These are phyloP conservation scores for Lochmaea crataegi DNA, from an alignment of 2,888 invertebrate species.

Conservation along the genomic window DNA sequence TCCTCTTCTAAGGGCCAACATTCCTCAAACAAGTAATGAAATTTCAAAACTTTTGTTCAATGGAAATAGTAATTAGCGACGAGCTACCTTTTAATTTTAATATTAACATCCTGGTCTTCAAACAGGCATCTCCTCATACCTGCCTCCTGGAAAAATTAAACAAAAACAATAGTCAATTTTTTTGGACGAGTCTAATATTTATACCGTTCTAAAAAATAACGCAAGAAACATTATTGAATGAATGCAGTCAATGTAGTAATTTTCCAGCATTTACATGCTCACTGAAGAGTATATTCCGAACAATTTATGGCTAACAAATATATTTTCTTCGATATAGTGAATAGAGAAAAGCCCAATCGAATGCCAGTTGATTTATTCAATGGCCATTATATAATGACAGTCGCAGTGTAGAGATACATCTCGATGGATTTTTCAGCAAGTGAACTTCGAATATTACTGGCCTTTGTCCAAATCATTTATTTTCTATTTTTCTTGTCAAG, in stretches of 20 bases:
- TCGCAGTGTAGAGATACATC: slow-evolving; percentile 44
- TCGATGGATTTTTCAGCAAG: slow-evolving; percentile 51
- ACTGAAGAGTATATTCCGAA: slow-evolving; percentile 37
- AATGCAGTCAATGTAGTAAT: slow-evolving; percentile 33
- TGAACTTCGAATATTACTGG: slow-evolving; percentile 59
- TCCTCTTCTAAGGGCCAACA: too few species aligned
- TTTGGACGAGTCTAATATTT: too few species aligned
- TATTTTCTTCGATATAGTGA: slow-evolving; percentile 37
- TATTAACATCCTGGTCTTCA: too few species aligned
- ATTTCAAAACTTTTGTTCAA: too few species aligned
- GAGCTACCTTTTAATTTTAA: too few species aligned
- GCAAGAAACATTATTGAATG: slow-evolving; percentile 20
- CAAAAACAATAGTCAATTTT: too few species aligned
- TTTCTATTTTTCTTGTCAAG: slow-evolving; percentile 53
- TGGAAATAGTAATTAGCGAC: too few species aligned
- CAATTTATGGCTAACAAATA: slow-evolving; percentile 40
- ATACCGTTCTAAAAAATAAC: too few species aligned
- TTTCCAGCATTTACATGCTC: slow-evolving; percentile 43
- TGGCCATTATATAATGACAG: slow-evolving; percentile 41
- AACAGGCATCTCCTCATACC: too few species aligned
- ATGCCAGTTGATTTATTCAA: slow-evolving; percentile 38
- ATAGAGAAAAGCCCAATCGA: slow-evolving; percentile 35
- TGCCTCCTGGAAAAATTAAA: too few species aligned
- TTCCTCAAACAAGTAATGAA: too few species aligned
- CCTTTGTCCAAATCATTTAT: slow-evolving; percentile 64